Evolutionary conservation across 2,888 invertebrate species (phyloP).

Genomic region (Bellardia bayeri): DNA sequence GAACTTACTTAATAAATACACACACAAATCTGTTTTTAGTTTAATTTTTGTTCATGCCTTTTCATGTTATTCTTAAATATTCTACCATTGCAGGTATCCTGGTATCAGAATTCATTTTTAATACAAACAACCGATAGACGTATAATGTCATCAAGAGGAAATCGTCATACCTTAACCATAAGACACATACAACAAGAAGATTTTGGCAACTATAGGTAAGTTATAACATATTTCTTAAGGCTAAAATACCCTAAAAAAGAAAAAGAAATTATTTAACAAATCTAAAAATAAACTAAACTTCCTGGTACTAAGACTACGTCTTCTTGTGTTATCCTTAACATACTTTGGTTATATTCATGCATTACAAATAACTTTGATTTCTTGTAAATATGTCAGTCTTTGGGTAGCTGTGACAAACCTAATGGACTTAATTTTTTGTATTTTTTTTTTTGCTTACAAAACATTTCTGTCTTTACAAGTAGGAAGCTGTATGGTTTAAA

Average conservation of each 20-base stretch:
- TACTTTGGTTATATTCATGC: background rate
- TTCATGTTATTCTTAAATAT: conserved; percentile 6
- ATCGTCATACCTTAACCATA: conserved; percentile 88
- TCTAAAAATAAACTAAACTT: conserved; percentile 5
- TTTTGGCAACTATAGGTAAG: conserved; percentile 89
- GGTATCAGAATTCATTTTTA: conserved; percentile 90
- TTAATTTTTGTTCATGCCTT: conserved; percentile 5
- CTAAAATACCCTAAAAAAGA: background rate
- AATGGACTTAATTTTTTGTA: conserved; percentile 31
- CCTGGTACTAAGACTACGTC: background rate
- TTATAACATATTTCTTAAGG: background rate
- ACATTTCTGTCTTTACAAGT: background rate
- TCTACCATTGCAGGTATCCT: conserved; percentile 86
- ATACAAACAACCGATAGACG: conserved; percentile 88
- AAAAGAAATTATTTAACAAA: background rate
- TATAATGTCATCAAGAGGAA: conserved; percentile 88
- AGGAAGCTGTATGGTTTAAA: conserved; percentile 18
- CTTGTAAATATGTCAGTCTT: conserved; percentile 10
- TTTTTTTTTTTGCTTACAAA: background rate
- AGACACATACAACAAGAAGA: conserved; percentile 89
- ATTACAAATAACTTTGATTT: conserved; percentile 50
- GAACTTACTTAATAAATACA: conserved; percentile 13
- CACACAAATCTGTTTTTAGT: conserved; percentile 25
- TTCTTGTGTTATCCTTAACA: background rate
- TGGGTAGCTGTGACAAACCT: conserved; percentile 39